Conservation (phyloP, 2,888 invertebrate genomes). For the Hirtodrosophila histrioides region DNA sequence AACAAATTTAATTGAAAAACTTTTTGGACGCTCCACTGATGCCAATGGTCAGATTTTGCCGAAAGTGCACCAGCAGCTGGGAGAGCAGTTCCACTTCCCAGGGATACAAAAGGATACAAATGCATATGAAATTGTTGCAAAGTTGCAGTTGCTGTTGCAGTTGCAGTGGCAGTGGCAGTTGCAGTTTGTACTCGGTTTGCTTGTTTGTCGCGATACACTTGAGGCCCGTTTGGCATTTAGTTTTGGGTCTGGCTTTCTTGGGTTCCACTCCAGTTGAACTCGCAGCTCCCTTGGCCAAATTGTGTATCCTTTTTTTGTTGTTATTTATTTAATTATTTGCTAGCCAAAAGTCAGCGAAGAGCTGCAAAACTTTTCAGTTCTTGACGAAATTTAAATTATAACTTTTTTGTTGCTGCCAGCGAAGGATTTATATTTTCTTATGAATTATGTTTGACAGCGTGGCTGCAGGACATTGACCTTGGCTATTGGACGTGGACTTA, state of each 20-base stretch:
- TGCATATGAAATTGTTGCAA: slow-evolving; percentile 73
- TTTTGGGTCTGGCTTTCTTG: slow-evolving; percentile 35
- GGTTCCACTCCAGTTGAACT: slow-evolving; percentile 7
- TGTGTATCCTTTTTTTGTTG: slow-evolving; percentile 8
- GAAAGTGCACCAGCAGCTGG: slow-evolving; percentile 23
- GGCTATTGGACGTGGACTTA: neutral
- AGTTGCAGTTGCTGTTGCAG: slow-evolving; percentile 48
- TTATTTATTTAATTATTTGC: slow-evolving; percentile 64
- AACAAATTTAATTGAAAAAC: slow-evolving; percentile 79
- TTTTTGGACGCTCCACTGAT: slow-evolving; percentile 57
- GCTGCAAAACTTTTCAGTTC: slow-evolving; percentile 53
- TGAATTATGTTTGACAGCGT: slow-evolving; percentile 13
- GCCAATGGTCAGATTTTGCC: slow-evolving; percentile 65
- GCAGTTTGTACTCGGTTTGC: slow-evolving; percentile 17
- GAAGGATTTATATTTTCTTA: slow-evolving; percentile 5
- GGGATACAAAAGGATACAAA: slow-evolving; percentile 62
- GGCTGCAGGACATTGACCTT: neutral
- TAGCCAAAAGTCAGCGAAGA: slow-evolving; percentile 49
- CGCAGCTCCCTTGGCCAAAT: slow-evolving; percentile 19
- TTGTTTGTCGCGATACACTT: slow-evolving; percentile 70
- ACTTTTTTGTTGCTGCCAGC: slow-evolving; percentile 44
- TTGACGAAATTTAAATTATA: slow-evolving; percentile 66
- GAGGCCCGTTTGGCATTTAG: slow-evolving; percentile 71
- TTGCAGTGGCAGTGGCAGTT: slow-evolving; percentile 40
- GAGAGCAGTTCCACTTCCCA: slow-evolving; percentile 14